phyloP scores from a whole-genome alignment of 92 coral and sea anemone genomes.

The Bergia sp. region DNA sequence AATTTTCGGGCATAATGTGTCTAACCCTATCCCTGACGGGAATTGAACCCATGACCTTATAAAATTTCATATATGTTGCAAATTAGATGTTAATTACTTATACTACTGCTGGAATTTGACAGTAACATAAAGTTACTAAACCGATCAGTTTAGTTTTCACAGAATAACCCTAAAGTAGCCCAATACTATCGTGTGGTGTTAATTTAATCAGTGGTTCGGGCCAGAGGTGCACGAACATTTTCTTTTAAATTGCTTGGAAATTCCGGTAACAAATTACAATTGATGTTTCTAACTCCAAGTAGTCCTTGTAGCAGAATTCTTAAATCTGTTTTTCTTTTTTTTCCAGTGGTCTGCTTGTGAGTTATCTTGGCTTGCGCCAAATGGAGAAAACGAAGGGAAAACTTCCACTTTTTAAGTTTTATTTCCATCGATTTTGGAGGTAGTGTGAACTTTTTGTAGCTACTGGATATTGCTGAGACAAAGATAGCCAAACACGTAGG shows the following conservation, averaged over 20 bases:
- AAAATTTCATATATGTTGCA: no score
- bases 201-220: background rate
- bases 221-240: background rate
- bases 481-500: no score
- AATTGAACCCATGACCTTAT: no score
- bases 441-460: background rate
- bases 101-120: no score
- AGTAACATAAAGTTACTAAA: no score
- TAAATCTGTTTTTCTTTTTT: background rate
- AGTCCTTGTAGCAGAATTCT: background rate
- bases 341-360: conserved; percentile 13
- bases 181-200: no score
- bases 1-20: no score
- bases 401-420: background rate
- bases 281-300: background rate
- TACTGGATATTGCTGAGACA: background rate
- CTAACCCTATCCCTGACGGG: no score
- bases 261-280: background rate
- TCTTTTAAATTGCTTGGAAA: background rate
- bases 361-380: background rate
- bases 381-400: conserved; percentile 8
- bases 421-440: conserved; percentile 32
- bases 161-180: no score
- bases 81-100: no score
- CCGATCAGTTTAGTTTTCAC: no score